Percentiles rank a stretch among this genome's conserved stretches.
phyloP scores from a whole-genome alignment of 2,113 vertebrate genomes.

The Scomber japonicus region DNA sequence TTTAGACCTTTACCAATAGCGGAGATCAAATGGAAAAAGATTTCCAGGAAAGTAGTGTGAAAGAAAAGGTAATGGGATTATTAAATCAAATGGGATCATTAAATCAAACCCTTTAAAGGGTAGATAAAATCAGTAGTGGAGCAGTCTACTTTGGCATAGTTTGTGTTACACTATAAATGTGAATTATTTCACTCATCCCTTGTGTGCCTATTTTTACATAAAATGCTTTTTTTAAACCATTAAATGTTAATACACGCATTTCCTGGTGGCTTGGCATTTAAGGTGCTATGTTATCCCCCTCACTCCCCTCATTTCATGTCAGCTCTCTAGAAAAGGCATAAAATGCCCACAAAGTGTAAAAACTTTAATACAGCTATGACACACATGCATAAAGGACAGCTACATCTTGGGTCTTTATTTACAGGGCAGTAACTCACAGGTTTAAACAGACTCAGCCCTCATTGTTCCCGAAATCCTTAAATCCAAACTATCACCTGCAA shows the following conservation, averaged over 20 bases:
- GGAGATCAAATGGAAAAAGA: neutral
- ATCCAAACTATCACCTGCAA: slow-evolving; percentile 8
- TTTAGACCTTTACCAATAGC: neutral
- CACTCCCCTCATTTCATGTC: too few species aligned
- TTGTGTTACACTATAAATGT: neutral
- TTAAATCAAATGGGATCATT: neutral
- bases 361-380: too few species aligned
- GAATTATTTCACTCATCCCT: neutral
- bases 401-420: neutral
- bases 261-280: too few species aligned
- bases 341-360: neutral
- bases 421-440: neutral
- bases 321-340: too few species aligned
- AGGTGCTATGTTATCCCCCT: too few species aligned
- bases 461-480: neutral
- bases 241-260: too few species aligned
- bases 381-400: neutral
- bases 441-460: slow-evolving; percentile 1
- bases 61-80: neutral
- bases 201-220: too few species aligned
- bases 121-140: neutral
- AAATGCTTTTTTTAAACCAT: neutral
- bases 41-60: neutral
- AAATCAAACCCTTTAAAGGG: too few species aligned
- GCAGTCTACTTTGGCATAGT: too few species aligned